A percentile compares a stretch with the other conserved stretches of the same genome.
These are phyloP conservation scores for Podarcis lilfordi DNA, from an alignment of 2,797 vertebrate species.

Conservation along the genomic window DNA sequence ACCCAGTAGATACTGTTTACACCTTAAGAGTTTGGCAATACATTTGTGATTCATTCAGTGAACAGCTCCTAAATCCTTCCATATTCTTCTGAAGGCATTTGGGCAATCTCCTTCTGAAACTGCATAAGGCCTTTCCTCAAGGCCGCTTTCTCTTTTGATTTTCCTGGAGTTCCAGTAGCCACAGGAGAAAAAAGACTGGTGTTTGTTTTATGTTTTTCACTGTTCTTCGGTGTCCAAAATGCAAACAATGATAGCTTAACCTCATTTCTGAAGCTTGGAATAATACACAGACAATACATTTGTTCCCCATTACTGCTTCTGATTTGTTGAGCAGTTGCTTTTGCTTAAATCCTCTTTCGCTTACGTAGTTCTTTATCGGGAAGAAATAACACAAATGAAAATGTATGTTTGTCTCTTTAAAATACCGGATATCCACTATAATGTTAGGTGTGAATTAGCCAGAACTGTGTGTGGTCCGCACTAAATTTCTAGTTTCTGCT, in stretches of 20 bases:
- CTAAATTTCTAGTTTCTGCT: neutral
- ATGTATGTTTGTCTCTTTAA: neutral
- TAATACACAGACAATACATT: neutral
- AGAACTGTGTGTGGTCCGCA: neutral
- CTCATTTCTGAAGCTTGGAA: neutral
- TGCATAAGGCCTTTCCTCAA: neutral
- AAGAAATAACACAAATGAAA: neutral
- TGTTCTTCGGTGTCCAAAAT: neutral
- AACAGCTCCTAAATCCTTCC: neutral
- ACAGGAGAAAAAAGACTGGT: neutral
- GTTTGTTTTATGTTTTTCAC: neutral
- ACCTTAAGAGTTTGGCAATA: neutral
- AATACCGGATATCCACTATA: neutral
- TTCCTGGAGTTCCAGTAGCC: neutral
- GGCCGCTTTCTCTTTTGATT: neutral
- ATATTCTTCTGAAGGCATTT: neutral
- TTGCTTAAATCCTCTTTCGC: neutral
- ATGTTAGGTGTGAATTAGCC: neutral
- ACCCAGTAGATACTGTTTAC: neutral
- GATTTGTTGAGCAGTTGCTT: neutral
- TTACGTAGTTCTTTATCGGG: neutral
- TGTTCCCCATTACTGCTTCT: neutral
- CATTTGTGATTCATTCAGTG: neutral
- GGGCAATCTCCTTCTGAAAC: neutral
- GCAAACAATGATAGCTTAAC: neutral